phyloP scores from a whole-genome alignment of 2,888 invertebrate genomes.

The Drosophila anceps region DNA sequence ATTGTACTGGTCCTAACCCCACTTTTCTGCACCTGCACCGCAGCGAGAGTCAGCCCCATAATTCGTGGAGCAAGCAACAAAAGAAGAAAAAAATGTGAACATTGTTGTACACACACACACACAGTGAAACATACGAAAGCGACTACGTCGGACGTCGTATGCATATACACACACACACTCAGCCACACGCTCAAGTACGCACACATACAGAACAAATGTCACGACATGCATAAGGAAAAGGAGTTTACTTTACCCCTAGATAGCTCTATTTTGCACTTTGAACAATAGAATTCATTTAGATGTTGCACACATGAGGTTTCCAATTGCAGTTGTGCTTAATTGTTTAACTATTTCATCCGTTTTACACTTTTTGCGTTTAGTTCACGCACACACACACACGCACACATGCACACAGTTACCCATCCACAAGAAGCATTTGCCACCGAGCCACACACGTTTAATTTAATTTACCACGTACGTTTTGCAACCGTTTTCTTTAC shows the following conservation, averaged over 20 bases:
- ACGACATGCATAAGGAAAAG: constrained; percentile 76
- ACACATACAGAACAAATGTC: constrained; percentile 74
- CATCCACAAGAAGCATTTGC: constrained; percentile 49
- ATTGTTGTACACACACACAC: constrained; percentile 73
- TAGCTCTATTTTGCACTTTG: constrained; percentile 48
- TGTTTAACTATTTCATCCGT: constrained; percentile 69
- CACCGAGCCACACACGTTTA: constrained; percentile 64
- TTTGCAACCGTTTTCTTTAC: constrained; percentile 52
- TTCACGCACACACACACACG: constrained; percentile 56
- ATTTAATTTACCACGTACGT: constrained; percentile 72
- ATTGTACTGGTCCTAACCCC: constrained; percentile 66
- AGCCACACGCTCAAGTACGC: constrained; percentile 44
- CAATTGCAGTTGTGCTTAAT: constrained; percentile 45
- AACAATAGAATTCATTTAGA: constrained; percentile 22
- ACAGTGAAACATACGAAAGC: constrained; percentile 37
- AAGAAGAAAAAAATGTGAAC: constrained; percentile 75
- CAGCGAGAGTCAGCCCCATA: constrained; percentile 69
- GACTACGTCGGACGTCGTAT: constrained; percentile 41
- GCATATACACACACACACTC: constrained; percentile 43
- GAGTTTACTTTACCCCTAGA: constrained; percentile 40
- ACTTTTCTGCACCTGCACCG: constrained; percentile 79
- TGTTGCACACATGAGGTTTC: constrained; percentile 25
- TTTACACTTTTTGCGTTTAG: constrained; percentile 79
- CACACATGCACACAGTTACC: constrained; percentile 42
- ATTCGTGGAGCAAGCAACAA: constrained; percentile 73